Evolutionary conservation across 2,113 vertebrate species (phyloP), one percentile per base, ranked within the genome.

Genomic region (Halichoeres trimaculatus): DNA sequence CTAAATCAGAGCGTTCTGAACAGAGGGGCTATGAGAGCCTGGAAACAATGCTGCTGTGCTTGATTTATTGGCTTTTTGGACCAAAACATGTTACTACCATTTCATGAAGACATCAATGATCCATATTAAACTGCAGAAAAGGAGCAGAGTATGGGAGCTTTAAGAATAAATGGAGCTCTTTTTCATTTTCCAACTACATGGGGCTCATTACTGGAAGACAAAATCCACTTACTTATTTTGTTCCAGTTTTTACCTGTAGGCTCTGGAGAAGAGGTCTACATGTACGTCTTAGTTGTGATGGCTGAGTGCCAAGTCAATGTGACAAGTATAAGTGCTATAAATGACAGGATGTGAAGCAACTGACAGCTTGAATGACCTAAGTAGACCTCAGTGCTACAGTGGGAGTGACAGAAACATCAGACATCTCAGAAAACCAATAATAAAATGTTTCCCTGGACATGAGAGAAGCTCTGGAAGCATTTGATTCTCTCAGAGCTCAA

Each of bases 241-340:
- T n/a, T n/a, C n/a, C n/a, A n/a, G n/a, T n/a, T n/a, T n/a, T n/a
- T n/a, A n/a, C n/a, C n/a, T n/a, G n/a, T n/a, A n/a, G n/a, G n/a
- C n/a, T n/a, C n/a, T n/a, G n/a, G n/a, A n/a, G n/a, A 30, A 6
- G 17, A 11, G 24, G 50, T 16, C 0, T 13, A 20, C 10, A 54
- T 3, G 50, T 52, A 11, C 13, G 22, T 38, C 34, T 58, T 54
- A 19, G n/a, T 40, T 10, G 47, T 75, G 36, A 63, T 26, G 45
- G 36, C 47, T n/a, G 74, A 50, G 43, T 60, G 26, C 34, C 22
- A 65, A 80, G 55, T 59, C 30, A 50, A 67, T 58, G 55, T 61
- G 59, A 50, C 62, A 38, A 19, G 53, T 68, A 36, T 20, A n/a
- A 52, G 50, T 16, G 9, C n/a, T 60, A 36, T 50, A 26, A 64